Evolutionary conservation across 2,797 vertebrate species (phyloP).

Genomic region (Triplophysa yarkandensis): DNA sequence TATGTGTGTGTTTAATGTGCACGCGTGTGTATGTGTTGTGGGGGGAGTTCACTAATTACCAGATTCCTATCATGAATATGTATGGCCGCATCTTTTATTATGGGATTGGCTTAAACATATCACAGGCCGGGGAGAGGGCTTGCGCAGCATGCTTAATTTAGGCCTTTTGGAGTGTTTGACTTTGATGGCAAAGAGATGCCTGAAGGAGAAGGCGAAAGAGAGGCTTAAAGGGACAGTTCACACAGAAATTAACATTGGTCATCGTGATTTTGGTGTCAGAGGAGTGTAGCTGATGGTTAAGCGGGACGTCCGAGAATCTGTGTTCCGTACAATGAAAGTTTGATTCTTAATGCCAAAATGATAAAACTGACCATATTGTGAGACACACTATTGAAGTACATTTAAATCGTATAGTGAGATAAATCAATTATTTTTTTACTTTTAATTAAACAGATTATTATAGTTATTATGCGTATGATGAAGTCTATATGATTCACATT

Average conservation of each 20-base stretch:
- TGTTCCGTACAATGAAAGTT: background rate
- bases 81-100: constrained; percentile 83
- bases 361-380: background rate
- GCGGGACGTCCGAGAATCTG: background rate
- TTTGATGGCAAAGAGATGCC: constrained; percentile 56
- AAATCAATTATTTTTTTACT: too few relatives aligned
- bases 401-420: too few relatives aligned
- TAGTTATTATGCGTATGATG: too few relatives aligned
- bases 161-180: constrained; percentile 58
- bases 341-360: background rate
- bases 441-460: too few relatives aligned
- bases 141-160: constrained; percentile 54
- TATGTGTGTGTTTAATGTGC: constrained; percentile 55
- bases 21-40: constrained; percentile 45
- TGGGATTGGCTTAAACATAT: constrained; percentile 79
- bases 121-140: constrained; percentile 64
- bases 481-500: too few relatives aligned
- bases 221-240: constrained; percentile 57
- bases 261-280: background rate
- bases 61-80: constrained; percentile 86
- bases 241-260: background rate
- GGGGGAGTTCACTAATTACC: constrained; percentile 79
- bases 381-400: too few relatives aligned
- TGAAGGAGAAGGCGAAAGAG: constrained; percentile 45
- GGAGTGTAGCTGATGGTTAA: background rate